Conservation (phyloP, 2,888 invertebrate genomes). For the Pheosia tremula region DNA sequence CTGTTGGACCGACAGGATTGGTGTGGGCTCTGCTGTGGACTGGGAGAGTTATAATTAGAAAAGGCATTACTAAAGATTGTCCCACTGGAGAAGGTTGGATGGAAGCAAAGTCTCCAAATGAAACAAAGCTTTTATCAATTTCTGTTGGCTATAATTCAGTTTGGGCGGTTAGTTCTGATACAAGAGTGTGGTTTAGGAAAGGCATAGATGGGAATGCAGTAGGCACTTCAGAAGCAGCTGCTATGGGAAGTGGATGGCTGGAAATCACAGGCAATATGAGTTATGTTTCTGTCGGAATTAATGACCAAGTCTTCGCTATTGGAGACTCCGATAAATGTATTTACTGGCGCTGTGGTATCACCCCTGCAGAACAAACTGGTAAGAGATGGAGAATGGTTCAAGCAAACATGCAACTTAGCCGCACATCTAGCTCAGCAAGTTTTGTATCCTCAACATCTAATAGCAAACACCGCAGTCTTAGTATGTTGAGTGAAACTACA, state of each 20-base stretch:
- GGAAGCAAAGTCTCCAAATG: slow-evolving; percentile 89
- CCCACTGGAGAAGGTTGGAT: slow-evolving; percentile 90
- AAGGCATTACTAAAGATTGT: slow-evolving; percentile 92
- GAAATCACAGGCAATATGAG: slow-evolving; percentile 95
- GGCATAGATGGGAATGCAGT: slow-evolving; percentile 88
- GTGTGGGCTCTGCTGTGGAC: slow-evolving; percentile 95
- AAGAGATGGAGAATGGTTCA: slow-evolving; percentile 94
- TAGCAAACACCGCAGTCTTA: slow-evolving; percentile 89
- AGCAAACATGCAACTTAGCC: slow-evolving; percentile 92
- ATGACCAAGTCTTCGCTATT: slow-evolving; percentile 95
- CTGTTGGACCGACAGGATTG: slow-evolving; percentile 93
- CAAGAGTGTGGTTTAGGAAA: slow-evolving; percentile 95
- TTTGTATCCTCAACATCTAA: slow-evolving; percentile 86
- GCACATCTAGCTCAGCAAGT: slow-evolving; percentile 92
- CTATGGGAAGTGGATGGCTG: slow-evolving; percentile 94
- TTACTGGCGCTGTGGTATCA: slow-evolving; percentile 92
- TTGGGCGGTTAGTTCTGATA: slow-evolving; percentile 93
- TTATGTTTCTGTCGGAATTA: slow-evolving; percentile 92
- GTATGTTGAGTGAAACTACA: slow-evolving; percentile 66
- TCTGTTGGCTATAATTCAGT: slow-evolving; percentile 92
- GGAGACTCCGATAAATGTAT: slow-evolving; percentile 92
- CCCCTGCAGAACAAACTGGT: slow-evolving; percentile 90
- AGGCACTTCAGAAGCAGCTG: slow-evolving; percentile 89
- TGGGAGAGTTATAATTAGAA: slow-evolving; percentile 92
- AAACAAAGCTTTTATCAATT: slow-evolving; percentile 89